These are phyloP conservation scores for Cryptus armator DNA, from an alignment of 2,888 invertebrate species.

Conservation along the genomic window DNA sequence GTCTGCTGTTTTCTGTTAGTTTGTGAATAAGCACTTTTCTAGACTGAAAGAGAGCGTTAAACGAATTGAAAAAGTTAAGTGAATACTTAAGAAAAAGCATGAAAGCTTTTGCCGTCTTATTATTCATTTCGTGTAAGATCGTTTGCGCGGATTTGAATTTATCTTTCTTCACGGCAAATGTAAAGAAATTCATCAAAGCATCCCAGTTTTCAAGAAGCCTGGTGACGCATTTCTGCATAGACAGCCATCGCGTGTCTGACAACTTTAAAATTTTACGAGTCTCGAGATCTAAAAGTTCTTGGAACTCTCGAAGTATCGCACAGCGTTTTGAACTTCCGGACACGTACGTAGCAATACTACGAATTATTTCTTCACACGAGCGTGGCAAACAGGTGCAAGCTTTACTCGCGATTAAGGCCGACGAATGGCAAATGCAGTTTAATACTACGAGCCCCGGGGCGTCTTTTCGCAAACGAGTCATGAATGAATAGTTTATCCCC, in stretches of 20 bases:
- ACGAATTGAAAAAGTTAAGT: slow-evolving; percentile 41
- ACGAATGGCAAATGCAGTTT: slow-evolving; percentile 69
- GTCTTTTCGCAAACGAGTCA: slow-evolving; percentile 58
- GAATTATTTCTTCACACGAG: slow-evolving; percentile 61
- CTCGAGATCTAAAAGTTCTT: slow-evolving; percentile 58
- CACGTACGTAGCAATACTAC: slow-evolving; percentile 57
- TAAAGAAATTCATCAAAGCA: slow-evolving; percentile 43
- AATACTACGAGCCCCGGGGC: slow-evolving; percentile 56
- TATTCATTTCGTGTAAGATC: slow-evolving; percentile 20
- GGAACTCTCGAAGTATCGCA: slow-evolving; percentile 60
- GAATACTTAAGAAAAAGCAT: slow-evolving; percentile 53
- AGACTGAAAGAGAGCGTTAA: slow-evolving; percentile 52
- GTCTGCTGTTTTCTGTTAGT: slow-evolving; percentile 17
- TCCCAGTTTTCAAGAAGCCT: slow-evolving; percentile 52
- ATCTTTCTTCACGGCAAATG: slow-evolving; percentile 32
- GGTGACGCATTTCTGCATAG: slow-evolving; percentile 59
- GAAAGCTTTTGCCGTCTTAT: slow-evolving; percentile 31
- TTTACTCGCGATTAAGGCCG: slow-evolving; percentile 67
- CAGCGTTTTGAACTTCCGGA: slow-evolving; percentile 67
- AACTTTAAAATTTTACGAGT: slow-evolving; percentile 45
- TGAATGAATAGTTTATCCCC: slow-evolving; percentile 68
- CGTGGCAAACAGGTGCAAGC: slow-evolving; percentile 66
- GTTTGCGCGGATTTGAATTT: slow-evolving; percentile 43
- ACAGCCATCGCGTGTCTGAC: slow-evolving; percentile 57
- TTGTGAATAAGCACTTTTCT: slow-evolving; percentile 41